Evolutionary conservation across 2,113 vertebrate species (phyloP).

Genomic region (Rattus rattus): DNA sequence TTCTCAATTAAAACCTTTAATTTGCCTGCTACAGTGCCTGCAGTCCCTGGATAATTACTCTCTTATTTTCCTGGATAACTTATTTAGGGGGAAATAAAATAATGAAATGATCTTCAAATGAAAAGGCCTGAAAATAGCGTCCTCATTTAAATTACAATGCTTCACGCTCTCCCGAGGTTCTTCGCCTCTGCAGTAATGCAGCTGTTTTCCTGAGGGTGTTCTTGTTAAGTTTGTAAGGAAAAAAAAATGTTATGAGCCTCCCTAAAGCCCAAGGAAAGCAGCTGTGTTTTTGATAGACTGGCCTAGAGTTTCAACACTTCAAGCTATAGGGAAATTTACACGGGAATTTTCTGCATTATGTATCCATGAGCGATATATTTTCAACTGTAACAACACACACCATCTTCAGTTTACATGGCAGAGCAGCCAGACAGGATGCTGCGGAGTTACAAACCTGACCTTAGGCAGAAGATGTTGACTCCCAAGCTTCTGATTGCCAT

Average conservation of each 20-base stretch:
- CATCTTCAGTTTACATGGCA: conserved; percentile 74
- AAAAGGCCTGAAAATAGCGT: conserved; percentile 80
- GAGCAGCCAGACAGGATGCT: conserved; percentile 72
- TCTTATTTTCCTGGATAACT: conserved; percentile 79
- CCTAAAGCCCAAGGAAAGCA: conserved; percentile 87
- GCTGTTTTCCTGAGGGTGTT: conserved; percentile 89
- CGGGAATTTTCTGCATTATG: conserved; percentile 80
- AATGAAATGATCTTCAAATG: conserved; percentile 82
- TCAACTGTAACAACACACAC: conserved; percentile 77
- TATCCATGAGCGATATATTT: conserved; percentile 81
- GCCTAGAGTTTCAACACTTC: conserved; percentile 88
- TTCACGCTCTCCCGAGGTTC: conserved; percentile 85
- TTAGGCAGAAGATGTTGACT: conserved; percentile 70
- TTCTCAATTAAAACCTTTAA: conserved; percentile 78
- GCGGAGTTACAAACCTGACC: conserved; percentile 83
- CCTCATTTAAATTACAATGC: conserved; percentile 87
- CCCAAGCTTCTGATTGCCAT: conserved; percentile 73
- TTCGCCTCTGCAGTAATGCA: conserved; percentile 86
- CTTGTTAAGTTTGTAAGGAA: conserved; percentile 84
- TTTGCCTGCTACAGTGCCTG: conserved; percentile 63
- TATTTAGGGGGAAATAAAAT: conserved; percentile 81
- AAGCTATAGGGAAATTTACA: conserved; percentile 86
- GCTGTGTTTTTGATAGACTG: conserved; percentile 89
- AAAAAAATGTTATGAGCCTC: conserved; percentile 85
- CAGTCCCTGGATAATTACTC: conserved; percentile 73